Base-by-base conservation (phyloP, 2,797 vertebrate species). In the Sylvia borin region DNA sequence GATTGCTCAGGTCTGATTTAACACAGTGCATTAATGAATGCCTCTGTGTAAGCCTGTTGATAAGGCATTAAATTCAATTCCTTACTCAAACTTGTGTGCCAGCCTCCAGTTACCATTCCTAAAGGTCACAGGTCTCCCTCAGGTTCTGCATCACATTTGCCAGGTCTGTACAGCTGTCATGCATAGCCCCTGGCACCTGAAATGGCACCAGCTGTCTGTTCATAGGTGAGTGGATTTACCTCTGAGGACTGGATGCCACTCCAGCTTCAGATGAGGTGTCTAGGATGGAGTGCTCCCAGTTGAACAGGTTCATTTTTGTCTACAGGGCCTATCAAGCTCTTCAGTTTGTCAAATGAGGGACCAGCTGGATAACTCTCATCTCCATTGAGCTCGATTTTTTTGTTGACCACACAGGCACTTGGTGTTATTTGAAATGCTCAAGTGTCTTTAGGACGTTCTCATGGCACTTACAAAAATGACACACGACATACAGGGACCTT, bases 101-200 rank as follows among this genome's bases (percentile, higher is more conserved):
- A 54, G 66, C 43, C 68, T 78, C 45, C 76, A 68, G 61, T 64
- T 75, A 17, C 13, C 18, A 5, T 72, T 88, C 57, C 42, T 68
- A 91, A 94, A 95, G 85, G 82, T 93, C 90, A 78, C 72, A 88
- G 61, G 47, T 61, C 2, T 95, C 88, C 88, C 93, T 61, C 62
- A 92, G 82, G 76, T 84, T 38, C 54, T 90, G 57, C 47, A 71
- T 61, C 25, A 18, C 58, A n/a, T 88, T 90, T 92, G 8, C 58
- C 75, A 83, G 65, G 43, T 73, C 25, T 85, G 25, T 58, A 10
- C 50, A 80, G 45, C 78, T 58, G 75, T 6, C 7, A 3, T 45
- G 34, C 47, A 54, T 24, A 68, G 14, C 81, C 61, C 18, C 38
- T 2, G 54, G 93, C 68, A 36, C 66, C 65, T 18, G 61, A 88